A percentile compares a stretch with the other conserved stretches of the same genome.
Evolutionary conservation across 2,888 invertebrate species (phyloP).

Genomic region (Nezara viridula): DNA sequence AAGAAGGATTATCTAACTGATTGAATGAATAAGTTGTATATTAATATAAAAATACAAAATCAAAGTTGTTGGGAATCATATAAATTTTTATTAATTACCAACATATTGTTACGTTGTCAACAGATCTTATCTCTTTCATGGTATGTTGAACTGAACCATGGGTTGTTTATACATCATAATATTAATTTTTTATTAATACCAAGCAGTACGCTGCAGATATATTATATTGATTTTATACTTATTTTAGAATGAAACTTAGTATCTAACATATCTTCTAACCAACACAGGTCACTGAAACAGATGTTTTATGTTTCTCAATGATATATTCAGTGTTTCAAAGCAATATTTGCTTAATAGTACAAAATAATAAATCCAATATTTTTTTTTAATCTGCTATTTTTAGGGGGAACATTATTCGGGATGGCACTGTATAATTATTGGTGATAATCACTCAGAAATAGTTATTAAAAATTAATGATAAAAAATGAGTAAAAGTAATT

Average conservation of each 20-base stretch:
- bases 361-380: background rate
- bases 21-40: too few relatives aligned
- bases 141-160: background rate
- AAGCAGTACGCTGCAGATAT: background rate
- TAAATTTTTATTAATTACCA: too few relatives aligned
- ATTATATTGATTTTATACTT: background rate
- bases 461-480: too few relatives aligned
- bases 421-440: too few relatives aligned
- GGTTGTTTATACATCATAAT: background rate
- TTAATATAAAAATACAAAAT: too few relatives aligned
- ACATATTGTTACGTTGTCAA: background rate
- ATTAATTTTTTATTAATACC: background rate
- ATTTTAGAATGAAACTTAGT: background rate
- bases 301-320: background rate
- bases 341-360: background rate
- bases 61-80: too few relatives aligned
- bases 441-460: too few relatives aligned
- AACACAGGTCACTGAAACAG: background rate
- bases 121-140: background rate
- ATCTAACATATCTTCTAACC: background rate
- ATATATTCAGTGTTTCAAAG: background rate
- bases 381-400: too few relatives aligned
- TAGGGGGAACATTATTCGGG: too few relatives aligned
- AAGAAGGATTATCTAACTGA: background rate
- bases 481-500: too few relatives aligned